Percentiles rank a stretch among this genome's conserved stretches.
Evolutionary conservation across 2,888 invertebrate species (phyloP).

Genomic region (Danaus chrysippus): DNA sequence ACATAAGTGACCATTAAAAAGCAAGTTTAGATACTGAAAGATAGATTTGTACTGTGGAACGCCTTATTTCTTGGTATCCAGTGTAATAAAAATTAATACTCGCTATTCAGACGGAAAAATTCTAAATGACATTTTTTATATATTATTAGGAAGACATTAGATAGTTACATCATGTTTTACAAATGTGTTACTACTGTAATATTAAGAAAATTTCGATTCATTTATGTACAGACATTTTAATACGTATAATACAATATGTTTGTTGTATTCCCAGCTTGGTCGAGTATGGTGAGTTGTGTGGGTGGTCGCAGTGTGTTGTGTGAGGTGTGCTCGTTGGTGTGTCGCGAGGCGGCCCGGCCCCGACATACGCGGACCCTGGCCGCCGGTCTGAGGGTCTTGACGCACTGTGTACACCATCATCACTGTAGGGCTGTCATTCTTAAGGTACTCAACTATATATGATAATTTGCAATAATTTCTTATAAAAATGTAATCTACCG

Average conservation of each 20-base stretch:
- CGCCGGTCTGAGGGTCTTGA: constrained; percentile 48
- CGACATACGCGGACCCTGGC: constrained; percentile 47
- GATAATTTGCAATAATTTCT: too few species aligned
- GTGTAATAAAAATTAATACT: too few species aligned
- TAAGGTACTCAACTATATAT: constrained; percentile 19
- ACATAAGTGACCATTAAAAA: too few species aligned
- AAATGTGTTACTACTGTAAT: too few species aligned
- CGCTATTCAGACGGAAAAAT: too few species aligned
- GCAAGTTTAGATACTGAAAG: too few species aligned
- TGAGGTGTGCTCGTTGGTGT: constrained; percentile 48
- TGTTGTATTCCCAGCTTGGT: constrained; percentile 48
- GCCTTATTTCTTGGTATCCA: too few species aligned
- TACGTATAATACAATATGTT: not conserved
- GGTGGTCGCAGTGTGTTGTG: constrained; percentile 50
- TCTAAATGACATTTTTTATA: too few species aligned
- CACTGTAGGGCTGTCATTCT: constrained; percentile 30
- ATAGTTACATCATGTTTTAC: too few species aligned
- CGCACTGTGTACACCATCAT: constrained; percentile 53
- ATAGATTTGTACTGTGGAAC: too few species aligned
- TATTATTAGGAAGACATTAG: too few species aligned
- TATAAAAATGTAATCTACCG: too few species aligned
- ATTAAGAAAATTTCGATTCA: not conserved
- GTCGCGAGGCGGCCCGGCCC: constrained; percentile 48
- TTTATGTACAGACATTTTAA: not conserved
- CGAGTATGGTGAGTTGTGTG: constrained; percentile 57